A percentile compares a stretch with the other conserved stretches of the same genome.
Conservation (phyloP, 2,113 vertebrate species). For the Gavia stellata region DNA sequence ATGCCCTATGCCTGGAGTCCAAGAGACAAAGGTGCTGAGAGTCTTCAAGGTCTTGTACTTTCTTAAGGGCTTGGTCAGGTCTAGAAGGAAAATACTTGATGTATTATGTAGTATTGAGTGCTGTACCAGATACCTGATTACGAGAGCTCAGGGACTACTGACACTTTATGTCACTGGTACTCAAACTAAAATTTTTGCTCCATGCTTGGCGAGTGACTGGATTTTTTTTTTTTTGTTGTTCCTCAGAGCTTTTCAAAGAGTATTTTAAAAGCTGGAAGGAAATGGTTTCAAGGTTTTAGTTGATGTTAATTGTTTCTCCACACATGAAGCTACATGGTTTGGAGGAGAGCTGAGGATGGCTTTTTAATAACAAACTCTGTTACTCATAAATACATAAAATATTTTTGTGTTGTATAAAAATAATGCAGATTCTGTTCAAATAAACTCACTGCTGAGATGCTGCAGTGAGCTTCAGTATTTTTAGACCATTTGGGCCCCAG, state of each 20-base stretch:
- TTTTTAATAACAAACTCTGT: not conserved
- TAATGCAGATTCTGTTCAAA: conserved; percentile 33
- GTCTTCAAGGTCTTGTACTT: not conserved
- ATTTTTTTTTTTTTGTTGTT: not conserved
- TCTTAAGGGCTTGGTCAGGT: not conserved
- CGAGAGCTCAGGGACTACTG: not conserved
- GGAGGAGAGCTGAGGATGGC: not conserved
- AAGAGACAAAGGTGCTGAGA: not conserved
- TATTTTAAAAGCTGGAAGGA: not conserved
- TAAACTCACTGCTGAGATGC: not conserved
- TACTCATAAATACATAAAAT: not conserved
- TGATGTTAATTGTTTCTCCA: conserved; percentile 4
- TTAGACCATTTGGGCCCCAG: conserved; percentile 24
- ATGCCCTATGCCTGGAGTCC: not conserved
- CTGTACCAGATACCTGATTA: not conserved
- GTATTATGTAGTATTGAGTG: not conserved
- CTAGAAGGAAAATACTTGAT: not conserved
- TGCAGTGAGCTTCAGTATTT: conserved; percentile 24
- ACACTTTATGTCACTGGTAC: not conserved
- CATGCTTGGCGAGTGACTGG: not conserved
- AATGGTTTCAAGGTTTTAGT: not conserved
- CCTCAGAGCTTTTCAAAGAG: not conserved
- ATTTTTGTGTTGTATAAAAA: conserved; percentile 9
- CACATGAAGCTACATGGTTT: not conserved
- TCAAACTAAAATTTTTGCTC: not conserved